Conservation (phyloP, 2,888 invertebrate species). For the Cephus rjabovi region DNA sequence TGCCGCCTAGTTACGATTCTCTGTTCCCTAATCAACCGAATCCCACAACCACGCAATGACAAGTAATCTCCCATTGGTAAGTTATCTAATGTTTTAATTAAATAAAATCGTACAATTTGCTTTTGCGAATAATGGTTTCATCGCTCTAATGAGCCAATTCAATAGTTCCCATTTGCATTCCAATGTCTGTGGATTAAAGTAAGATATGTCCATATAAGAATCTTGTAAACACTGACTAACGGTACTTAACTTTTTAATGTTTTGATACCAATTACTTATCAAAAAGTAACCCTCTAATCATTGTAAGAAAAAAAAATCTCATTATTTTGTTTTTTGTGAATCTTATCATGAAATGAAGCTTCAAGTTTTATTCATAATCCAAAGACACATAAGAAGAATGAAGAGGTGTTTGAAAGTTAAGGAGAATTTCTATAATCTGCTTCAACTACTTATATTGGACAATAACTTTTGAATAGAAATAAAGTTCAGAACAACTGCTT, state of each 20-base stretch:
- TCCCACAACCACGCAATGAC: conserved; percentile 37
- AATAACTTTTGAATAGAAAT: not conserved
- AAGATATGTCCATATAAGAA: too few species aligned
- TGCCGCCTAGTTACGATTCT: conserved; percentile 71
- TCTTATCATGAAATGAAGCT: not conserved
- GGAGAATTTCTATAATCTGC: not conserved
- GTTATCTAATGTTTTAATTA: conserved; percentile 61
- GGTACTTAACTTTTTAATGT: too few species aligned
- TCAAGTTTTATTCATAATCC: not conserved
- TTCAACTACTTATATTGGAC: not conserved
- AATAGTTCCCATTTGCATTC: too few species aligned
- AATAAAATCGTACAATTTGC: conserved; percentile 26
- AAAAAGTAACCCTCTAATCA: too few species aligned
- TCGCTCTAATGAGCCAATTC: not conserved
- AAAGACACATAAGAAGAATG: not conserved
- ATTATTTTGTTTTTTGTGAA: not conserved
- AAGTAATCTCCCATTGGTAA: conserved; percentile 1
- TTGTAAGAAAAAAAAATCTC: too few species aligned
- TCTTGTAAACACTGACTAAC: too few species aligned
- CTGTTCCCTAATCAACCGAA: conserved; percentile 66
- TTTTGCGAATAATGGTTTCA: not conserved
- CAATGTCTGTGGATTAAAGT: too few species aligned
- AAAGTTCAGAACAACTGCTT: not conserved
- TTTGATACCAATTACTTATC: too few species aligned
- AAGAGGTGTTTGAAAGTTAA: not conserved